Evolutionary conservation across 2,888 invertebrate species (phyloP).

Genomic region (Drosophila atripex): DNA sequence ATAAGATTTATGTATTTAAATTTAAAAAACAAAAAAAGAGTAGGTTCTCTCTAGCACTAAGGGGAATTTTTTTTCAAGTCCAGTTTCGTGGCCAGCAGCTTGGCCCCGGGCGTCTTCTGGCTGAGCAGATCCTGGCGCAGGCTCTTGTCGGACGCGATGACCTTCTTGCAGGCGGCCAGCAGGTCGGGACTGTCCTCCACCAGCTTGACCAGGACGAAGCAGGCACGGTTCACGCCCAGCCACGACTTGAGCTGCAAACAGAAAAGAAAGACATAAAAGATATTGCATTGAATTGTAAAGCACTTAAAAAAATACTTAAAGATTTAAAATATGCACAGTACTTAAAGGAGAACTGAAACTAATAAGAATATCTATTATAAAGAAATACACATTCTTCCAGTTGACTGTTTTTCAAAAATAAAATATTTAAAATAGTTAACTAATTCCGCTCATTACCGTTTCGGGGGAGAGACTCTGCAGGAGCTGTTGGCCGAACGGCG

Average conservation of each 20-base stretch:
- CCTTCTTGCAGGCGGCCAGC: constrained; percentile 83
- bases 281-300: background rate
- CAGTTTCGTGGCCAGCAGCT: constrained; percentile 86
- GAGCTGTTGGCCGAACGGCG: constrained; percentile 87
- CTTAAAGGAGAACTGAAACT: background rate
- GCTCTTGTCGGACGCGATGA: constrained; percentile 70
- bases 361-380: background rate
- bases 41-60: constrained; percentile 39
- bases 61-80: constrained; percentile 22
- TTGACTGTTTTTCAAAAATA: constrained; percentile 4
- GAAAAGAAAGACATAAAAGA: constrained; percentile 32
- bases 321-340: background rate
- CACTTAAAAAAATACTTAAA: background rate
- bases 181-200: constrained; percentile 86
- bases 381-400: background rate
- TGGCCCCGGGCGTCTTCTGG: constrained; percentile 86
- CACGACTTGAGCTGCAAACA: constrained; percentile 86
- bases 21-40: constrained; percentile 14
- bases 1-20: constrained; percentile 38
- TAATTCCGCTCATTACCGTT: constrained; percentile 84
- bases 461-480: constrained; percentile 85
- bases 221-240: constrained; percentile 90
- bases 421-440: background rate
- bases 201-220: constrained; percentile 89
- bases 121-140: constrained; percentile 83